A percentile compares a stretch with the other conserved stretches of the same genome.
Conservation (phyloP, 2,797 vertebrate species). For the Premnoplex brunnescens region DNA sequence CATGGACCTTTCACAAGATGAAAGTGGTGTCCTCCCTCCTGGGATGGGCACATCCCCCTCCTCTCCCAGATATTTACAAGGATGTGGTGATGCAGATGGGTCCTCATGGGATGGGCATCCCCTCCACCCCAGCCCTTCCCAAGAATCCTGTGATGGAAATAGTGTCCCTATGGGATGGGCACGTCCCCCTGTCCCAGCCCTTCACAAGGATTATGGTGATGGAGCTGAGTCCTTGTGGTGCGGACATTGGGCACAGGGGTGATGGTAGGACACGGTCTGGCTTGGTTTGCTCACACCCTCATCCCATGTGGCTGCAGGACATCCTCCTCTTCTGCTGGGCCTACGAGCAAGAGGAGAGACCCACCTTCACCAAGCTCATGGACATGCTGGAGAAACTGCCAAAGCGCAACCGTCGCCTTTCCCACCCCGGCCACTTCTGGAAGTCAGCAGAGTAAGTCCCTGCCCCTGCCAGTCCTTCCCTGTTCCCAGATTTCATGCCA, state of each 20-base stretch:
- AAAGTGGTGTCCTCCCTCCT: fast-evolving
- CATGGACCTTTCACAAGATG: neutral
- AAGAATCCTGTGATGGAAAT: fast-evolving
- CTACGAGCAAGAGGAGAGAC: constrained; percentile 92
- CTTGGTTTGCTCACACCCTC: fast-evolving
- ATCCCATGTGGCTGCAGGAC: constrained; percentile 78
- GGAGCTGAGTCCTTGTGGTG: fast-evolving
- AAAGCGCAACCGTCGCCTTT: constrained; percentile 98
- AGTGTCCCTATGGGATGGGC: neutral
- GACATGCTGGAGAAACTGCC: constrained; percentile 99
- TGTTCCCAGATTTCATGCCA: fast-evolving
- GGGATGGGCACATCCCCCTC: no score
- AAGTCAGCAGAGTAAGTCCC: constrained; percentile 97
- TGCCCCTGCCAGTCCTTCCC: neutral
- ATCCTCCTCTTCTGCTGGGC: constrained; percentile 98
- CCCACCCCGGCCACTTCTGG: constrained; percentile 99
- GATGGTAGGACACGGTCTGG: no score
- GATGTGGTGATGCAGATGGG: no score
- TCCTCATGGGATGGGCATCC: neutral
- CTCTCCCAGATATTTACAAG: no score
- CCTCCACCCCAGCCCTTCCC: neutral
- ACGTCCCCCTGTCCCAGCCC: neutral
- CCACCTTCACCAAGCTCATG: constrained; percentile 97
- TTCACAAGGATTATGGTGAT: neutral
- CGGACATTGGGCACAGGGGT: fast-evolving